A percentile compares a stretch with the other conserved stretches of the same genome.
phyloP scores from a whole-genome alignment of 53 echinoderm and acorn worm genomes.

The Holothuria leucospilota region DNA sequence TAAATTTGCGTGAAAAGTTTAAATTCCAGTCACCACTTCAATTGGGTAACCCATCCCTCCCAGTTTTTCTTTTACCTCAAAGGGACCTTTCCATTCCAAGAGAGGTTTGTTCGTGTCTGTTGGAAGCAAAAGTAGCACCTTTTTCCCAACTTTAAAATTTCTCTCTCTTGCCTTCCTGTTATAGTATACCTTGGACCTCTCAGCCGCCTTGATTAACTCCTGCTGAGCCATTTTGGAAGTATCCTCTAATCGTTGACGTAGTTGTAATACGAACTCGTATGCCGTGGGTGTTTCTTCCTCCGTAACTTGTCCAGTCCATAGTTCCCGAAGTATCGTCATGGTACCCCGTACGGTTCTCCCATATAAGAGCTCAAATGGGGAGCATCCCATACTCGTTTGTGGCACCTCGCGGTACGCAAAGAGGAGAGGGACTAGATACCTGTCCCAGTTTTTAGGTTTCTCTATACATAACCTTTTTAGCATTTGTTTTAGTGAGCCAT shows the following conservation, averaged over 20 bases:
- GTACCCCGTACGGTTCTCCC: constrained; percentile 36
- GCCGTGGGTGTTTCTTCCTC: constrained; percentile 29
- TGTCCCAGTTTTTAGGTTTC: constrained; percentile 42
- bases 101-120: constrained; percentile 63
- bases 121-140: constrained; percentile 57
- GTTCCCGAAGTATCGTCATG: constrained; percentile 32
- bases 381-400: constrained; percentile 25
- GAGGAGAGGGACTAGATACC: constrained; percentile 32
- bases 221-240: constrained; percentile 44
- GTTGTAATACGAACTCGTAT: constrained; percentile 44
- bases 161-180: constrained; percentile 45
- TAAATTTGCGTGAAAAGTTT: too few relatives aligned
- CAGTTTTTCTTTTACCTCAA: constrained; percentile 50
- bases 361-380: constrained; percentile 37
- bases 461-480: constrained; percentile 49
- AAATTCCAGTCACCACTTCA: constrained; percentile 29
- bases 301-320: constrained; percentile 17
- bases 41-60: constrained; percentile 48
- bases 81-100: constrained; percentile 66
- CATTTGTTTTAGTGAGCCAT: constrained; percentile 33
- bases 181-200: constrained; percentile 24
- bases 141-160: too few relatives aligned
- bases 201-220: constrained; percentile 27
- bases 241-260: constrained; percentile 42
- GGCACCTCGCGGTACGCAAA: constrained; percentile 39